Base-by-base conservation (phyloP, 2,888 invertebrate genomes). In the Abrostola tripartita region DNA sequence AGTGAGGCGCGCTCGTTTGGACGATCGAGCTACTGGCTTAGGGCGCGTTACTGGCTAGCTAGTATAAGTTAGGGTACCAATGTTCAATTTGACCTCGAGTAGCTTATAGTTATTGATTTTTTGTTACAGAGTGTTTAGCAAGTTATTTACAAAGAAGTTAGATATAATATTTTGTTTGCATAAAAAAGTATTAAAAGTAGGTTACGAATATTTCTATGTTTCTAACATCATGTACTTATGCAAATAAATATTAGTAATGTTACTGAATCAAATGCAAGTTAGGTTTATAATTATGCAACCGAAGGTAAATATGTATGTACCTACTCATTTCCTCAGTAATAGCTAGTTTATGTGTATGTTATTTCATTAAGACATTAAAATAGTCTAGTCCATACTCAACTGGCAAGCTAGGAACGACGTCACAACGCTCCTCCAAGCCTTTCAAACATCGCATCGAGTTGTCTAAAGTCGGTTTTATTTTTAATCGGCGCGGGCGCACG, bases 401-500 rank as follows among this genome's bases (percentile, higher is more conserved):
- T 42, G 0, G 37, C 7, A 50, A 10, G 37, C 5, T 5, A 41
- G 8, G 7, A 24, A 49, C 5, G 36, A 24, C 52, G 51, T 51
- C 50, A 61, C 78, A 89, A 88, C 85, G 78, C 79, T 67, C 71
- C 81, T 53, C 61, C 71, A 74, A 83, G 72, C 82, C 81, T 85
- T 85, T 82, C 85, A 88, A 86, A 82, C 86, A 85, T 88, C 82
- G 87, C 88, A 89, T 88, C 88, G 89, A 65, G 74, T 73, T 86
- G 78, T 75, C 80, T 78, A 76, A 47, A 68, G 65, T 76, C 79
- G 57, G 89, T 89, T 88, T 92, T 92, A 92, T 93, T 92, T 92
- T 91, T 90, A 88, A 87, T 87, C 86, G 67, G 78, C 54, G 70
- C 24, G 81, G 78, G 83, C 78, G 80, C 85, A 85, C 92, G 87